A percentile compares a stretch with the other conserved stretches of the same genome.
phyloP scores from a whole-genome alignment of 1,140 invertebrate species.

The Olivierus martensii region DNA sequence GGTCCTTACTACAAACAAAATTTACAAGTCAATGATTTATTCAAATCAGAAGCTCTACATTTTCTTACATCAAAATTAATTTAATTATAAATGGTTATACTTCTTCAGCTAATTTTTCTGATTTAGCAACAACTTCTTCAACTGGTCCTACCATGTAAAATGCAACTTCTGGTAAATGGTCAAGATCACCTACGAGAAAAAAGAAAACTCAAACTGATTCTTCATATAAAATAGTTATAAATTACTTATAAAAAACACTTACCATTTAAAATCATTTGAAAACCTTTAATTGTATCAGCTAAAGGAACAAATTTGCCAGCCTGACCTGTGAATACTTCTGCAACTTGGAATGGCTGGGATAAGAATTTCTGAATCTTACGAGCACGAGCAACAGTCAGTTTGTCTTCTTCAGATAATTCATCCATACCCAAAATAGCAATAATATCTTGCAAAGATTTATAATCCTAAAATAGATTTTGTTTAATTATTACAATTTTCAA shows the following conservation, averaged over 20 bases:
- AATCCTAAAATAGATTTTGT: constrained; percentile 36
- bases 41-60: too few species aligned
- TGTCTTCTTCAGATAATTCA: constrained; percentile 97
- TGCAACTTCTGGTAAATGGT: constrained; percentile 92
- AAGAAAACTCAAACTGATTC: too few species aligned
- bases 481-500: too few species aligned
- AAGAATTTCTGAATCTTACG: constrained; percentile 97
- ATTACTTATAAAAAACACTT: too few species aligned
- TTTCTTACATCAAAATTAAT: too few species aligned
- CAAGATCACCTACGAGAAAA: constrained; percentile 56
- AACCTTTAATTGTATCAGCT: constrained; percentile 69
- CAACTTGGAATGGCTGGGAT: constrained; percentile 90
- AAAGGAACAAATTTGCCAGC: constrained; percentile 81
- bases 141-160: constrained; percentile 99
- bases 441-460: constrained; percentile 51
- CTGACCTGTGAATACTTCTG: constrained; percentile 85
- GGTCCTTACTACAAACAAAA: too few species aligned
- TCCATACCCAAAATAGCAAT: constrained; percentile 74
- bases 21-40: too few species aligned
- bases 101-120: constrained; percentile 60
- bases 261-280: constrained; percentile 57
- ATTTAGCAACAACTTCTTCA: constrained; percentile 89
- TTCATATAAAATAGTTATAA: too few species aligned
- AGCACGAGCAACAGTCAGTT: constrained; percentile 88
- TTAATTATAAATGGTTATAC: too few species aligned